Base-by-base conservation (phyloP, 2,113 vertebrate genomes). In the Seriola dumerili region DNA sequence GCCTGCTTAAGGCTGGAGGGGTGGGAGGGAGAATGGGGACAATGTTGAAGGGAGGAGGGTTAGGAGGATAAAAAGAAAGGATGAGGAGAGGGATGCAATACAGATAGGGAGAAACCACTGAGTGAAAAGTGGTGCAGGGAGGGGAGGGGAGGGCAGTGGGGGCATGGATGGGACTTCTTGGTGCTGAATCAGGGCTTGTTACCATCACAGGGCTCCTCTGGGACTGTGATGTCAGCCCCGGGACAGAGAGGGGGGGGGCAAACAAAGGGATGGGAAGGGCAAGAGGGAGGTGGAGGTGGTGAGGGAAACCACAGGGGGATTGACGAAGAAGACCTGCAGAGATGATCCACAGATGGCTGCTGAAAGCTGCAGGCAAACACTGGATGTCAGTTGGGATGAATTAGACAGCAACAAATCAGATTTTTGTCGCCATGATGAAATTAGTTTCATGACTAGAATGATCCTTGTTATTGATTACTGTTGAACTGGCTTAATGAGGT, bases 151-250 rank as follows among this genome's bases (percentile, higher is more conserved):
- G 9, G 44, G 44, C 5, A 8, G 12, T 48, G n/a, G 78, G 63
- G 70, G 68, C 34, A 36, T 66, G 19, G 66, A 67, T 65, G 62
- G 72, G 36, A 69, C 38, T 29, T 2, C 40, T 55, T 65, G 73
- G 64, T 91, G 93, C 85, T 92, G 86, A 91, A 65, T 92, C 86
- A 92, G 83, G 82, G 85, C 61, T 86, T 19, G 82, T 87, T 93
- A 81, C 62, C 74, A 80, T 89, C 79, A 58, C 78, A 64, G 50
- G 63, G 66, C 78, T 85, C 89, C 67, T 77, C 70, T 71, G 88
- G 88, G 94, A 86, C 83, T 8, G 73, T 91, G 91, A 92, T 91
- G 89, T 93, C 91, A 93, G 73, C 59, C 81, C 50, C 67, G 19
- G 81, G 88, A 85, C 73, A 50, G 68, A 80, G 36, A 57, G 29